Conservation (phyloP, 2,888 invertebrate genomes). For the Rhodophaea formosa region DNA sequence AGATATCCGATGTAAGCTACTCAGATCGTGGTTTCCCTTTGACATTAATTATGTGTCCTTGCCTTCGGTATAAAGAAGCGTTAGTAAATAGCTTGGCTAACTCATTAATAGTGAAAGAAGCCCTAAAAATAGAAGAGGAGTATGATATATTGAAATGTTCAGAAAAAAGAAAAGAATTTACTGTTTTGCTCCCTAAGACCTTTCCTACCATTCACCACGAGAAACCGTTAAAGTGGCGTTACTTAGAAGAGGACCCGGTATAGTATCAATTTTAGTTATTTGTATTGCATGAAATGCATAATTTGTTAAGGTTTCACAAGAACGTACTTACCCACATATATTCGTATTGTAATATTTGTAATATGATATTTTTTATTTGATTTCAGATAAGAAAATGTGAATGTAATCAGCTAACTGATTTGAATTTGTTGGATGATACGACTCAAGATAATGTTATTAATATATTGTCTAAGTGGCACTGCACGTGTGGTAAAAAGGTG, state of each 20-base stretch:
- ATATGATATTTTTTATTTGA: not conserved
- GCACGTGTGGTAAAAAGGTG: slow-evolving; percentile 70
- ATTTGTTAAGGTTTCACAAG: no score
- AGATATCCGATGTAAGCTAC: slow-evolving; percentile 50
- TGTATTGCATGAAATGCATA: no score
- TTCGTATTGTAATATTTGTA: not conserved
- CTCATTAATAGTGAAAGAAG: slow-evolving; percentile 43
- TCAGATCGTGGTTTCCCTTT: slow-evolving; percentile 65
- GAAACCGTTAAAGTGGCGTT: slow-evolving; percentile 57
- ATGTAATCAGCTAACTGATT: slow-evolving; percentile 65
- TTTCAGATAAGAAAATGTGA: slow-evolving; percentile 71
- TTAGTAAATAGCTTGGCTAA: slow-evolving; percentile 52
- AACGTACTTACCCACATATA: no score
- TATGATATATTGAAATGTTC: slow-evolving; percentile 51
- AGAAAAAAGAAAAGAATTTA: slow-evolving; percentile 54
- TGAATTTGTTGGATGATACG: slow-evolving; percentile 62
- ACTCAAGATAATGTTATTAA: slow-evolving; percentile 67
- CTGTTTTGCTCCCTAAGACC: slow-evolving; percentile 60
- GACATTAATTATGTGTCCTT: slow-evolving; percentile 60
- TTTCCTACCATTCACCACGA: slow-evolving; percentile 58
- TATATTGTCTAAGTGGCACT: slow-evolving; percentile 72
- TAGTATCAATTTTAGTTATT: slow-evolving; percentile 9
- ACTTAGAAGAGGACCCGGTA: slow-evolving; percentile 64
- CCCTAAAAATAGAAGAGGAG: slow-evolving; percentile 48
- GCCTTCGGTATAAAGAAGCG: slow-evolving; percentile 53